Conservation (phyloP, 2,888 invertebrate genomes). For the Atethmia centrago region DNA sequence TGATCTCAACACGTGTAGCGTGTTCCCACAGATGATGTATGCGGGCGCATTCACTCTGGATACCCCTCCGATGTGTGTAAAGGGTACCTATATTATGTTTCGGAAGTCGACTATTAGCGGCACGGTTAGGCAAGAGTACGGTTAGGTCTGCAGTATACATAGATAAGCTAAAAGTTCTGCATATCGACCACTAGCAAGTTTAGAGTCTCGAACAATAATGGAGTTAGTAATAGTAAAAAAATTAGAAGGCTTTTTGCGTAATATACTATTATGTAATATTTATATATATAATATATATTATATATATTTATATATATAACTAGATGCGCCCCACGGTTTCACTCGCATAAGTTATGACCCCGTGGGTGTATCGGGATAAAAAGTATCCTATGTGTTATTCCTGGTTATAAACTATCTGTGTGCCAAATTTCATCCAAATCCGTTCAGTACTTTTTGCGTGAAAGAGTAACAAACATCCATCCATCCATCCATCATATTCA, state of each 20-base stretch:
- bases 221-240: neutral
- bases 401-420: too few species aligned
- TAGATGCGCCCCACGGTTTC: too few species aligned
- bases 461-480: too few species aligned
- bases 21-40: constrained; percentile 79
- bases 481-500: too few species aligned
- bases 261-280: neutral
- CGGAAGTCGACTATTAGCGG: constrained; percentile 51
- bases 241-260: neutral
- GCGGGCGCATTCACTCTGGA: constrained; percentile 81
- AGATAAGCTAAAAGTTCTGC: neutral
- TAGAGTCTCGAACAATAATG: too few species aligned
- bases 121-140: constrained; percentile 6
- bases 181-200: neutral
- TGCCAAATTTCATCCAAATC: too few species aligned
- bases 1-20: constrained; percentile 80
- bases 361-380: too few species aligned
- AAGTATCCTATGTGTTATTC: too few species aligned
- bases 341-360: too few species aligned
- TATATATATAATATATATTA: too few species aligned
- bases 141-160: neutral
- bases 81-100: constrained; percentile 55
- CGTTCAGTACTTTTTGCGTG: too few species aligned
- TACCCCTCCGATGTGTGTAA: constrained; percentile 54
- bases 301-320: too few species aligned